Conservation (phyloP, 1,140 invertebrate genomes). For the Hyles euphorbiae region DNA sequence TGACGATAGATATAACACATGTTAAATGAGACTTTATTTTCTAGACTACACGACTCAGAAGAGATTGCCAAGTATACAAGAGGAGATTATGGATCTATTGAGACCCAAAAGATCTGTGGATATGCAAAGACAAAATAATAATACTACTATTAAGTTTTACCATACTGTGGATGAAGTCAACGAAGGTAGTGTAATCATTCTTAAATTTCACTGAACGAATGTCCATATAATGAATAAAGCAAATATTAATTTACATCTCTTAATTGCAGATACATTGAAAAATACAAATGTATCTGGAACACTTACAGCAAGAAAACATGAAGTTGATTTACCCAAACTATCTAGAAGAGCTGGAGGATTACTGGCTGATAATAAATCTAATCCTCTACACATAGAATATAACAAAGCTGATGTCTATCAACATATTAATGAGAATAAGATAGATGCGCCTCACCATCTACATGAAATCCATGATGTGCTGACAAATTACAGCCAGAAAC, state of each 20-base stretch:
- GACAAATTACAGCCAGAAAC: constrained; percentile 43
- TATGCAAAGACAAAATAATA: constrained; percentile 9
- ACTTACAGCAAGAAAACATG: constrained; percentile 37
- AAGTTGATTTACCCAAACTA: constrained; percentile 21
- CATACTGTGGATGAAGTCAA: constrained; percentile 53
- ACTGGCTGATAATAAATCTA: constrained; percentile 28
- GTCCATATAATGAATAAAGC: no score
- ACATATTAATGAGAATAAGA: constrained; percentile 56
- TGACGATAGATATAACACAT: background rate
- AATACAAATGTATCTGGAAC: constrained; percentile 45
- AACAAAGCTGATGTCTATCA: constrained; percentile 40
- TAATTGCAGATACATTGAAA: constrained; percentile 51
- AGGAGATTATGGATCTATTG: constrained; percentile 24
- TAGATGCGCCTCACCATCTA: constrained; percentile 32
- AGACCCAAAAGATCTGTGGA: constrained; percentile 35
- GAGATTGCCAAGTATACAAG: background rate
- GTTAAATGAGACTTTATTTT: background rate
- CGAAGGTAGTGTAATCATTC: constrained; percentile 41
- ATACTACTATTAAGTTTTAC: constrained; percentile 39
- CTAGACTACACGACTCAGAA: no score
- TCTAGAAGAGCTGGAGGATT: constrained; percentile 32
- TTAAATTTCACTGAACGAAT: no score
- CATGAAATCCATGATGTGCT: constrained; percentile 31
- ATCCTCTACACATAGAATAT: constrained; percentile 49
- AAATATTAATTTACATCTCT: background rate